These are phyloP conservation scores for Lepus townsendii DNA, from an alignment of 2,797 vertebrate genomes.

Conservation along the genomic window DNA sequence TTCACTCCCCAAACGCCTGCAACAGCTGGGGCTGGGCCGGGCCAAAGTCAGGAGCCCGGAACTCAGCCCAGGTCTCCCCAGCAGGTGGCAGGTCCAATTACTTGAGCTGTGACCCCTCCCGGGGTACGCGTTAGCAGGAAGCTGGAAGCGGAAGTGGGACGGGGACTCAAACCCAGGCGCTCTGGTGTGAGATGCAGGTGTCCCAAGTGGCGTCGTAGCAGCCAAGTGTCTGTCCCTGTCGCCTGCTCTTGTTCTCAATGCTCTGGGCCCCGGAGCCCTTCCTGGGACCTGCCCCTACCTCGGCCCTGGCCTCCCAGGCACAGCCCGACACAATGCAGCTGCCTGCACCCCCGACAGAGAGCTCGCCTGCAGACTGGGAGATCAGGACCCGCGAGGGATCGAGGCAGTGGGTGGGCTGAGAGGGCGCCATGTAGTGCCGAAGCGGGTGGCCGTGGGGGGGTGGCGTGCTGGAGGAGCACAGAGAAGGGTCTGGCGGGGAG, in stretches of 20 bases:
- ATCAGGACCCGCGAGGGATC: neutral
- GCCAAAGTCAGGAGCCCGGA: too few species aligned
- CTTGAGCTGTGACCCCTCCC: too few species aligned
- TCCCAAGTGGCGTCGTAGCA: too few species aligned
- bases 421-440: accelerated
- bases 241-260: accelerated
- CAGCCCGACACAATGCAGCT: neutral
- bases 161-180: too few species aligned
- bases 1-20: too few species aligned
- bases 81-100: too few species aligned
- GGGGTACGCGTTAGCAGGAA: too few species aligned
- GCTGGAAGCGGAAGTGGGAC: too few species aligned
- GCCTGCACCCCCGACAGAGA: accelerated
- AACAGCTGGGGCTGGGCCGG: too few species aligned
- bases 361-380: neutral
- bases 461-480: accelerated
- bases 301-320: neutral
- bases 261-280: neutral
- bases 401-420: neutral
- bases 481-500: neutral
- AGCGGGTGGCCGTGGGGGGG: accelerated
- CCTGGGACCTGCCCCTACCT: neutral
- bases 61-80: too few species aligned
- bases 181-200: too few species aligned
- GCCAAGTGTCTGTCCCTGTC: too few species aligned